Evolutionary conservation across 1,140 invertebrate genomes (phyloP).

Genomic region (Drosophila sucinea): DNA sequence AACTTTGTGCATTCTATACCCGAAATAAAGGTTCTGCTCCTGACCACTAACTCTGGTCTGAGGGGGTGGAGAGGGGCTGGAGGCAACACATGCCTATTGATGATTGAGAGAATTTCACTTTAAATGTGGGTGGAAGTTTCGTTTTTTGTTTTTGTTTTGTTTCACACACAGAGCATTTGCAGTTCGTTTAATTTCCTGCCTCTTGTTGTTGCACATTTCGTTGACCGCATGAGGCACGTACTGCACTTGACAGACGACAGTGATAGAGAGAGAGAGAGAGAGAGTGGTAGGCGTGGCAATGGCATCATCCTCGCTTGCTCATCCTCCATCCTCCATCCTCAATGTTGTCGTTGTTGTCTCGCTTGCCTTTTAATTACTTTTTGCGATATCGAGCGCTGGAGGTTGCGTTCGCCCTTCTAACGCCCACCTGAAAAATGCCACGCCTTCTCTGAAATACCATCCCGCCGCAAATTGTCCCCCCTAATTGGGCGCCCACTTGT

Average conservation of each 20-base stretch:
- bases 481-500: constrained; percentile 38
- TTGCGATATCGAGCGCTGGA: constrained; percentile 53
- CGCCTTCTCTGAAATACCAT: constrained; percentile 31
- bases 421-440: constrained; percentile 55
- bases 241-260: constrained; percentile 68
- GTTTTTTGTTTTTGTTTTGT: neutral
- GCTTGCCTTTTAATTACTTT: constrained; percentile 74
- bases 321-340: constrained; percentile 31
- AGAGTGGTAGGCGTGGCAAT: constrained; percentile 49
- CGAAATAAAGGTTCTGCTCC: neutral
- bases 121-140: neutral
- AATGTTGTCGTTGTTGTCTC: constrained; percentile 24
- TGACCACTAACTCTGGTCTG: neutral
- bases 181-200: neutral
- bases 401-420: constrained; percentile 10
- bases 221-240: constrained; percentile 66
- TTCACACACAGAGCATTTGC: neutral
- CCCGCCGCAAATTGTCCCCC: neutral
- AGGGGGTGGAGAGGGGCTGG: too few relatives aligned
- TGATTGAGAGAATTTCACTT: neutral
- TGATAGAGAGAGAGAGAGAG: constrained; percentile 9
- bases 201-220: constrained; percentile 54
- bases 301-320: constrained; percentile 31
- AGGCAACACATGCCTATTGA: neutral
- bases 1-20: neutral